phyloP scores from a whole-genome alignment of 1,140 invertebrate species.

The Cylas formicarius region DNA sequence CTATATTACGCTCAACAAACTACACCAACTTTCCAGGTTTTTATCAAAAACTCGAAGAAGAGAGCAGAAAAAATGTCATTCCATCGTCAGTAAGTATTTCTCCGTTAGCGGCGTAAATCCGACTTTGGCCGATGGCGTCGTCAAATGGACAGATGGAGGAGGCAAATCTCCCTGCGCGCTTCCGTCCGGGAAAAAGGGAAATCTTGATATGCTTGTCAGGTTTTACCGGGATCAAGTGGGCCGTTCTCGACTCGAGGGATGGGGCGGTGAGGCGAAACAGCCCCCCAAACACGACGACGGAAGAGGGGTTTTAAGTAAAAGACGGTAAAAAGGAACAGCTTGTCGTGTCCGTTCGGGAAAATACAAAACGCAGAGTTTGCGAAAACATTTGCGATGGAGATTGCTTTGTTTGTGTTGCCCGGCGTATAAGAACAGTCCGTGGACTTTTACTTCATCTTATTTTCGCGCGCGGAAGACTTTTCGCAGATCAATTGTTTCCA shows the following conservation, averaged over 20 bases:
- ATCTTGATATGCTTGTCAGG: constrained; percentile 34
- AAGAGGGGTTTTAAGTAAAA: no score
- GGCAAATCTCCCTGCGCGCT: constrained; percentile 9
- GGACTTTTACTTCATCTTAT: no score
- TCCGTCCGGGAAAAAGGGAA: constrained; percentile 11
- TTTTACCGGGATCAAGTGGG: constrained; percentile 33
- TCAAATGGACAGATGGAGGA: constrained; percentile 16
- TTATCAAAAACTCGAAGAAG: constrained; percentile 1
- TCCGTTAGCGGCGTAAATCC: constrained; percentile 18
- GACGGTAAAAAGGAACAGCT: constrained; percentile 7
- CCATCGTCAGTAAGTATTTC: no score
- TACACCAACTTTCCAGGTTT: no score
- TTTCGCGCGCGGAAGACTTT: no score
- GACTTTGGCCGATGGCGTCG: constrained; percentile 19
- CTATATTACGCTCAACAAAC: no score
- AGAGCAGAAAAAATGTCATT: constrained; percentile 1
- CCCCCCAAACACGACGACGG: no score
- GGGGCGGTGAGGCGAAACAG: not conserved
- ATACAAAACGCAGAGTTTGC: constrained; percentile 9
- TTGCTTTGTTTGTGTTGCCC: constrained; percentile 8
- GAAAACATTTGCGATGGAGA: not conserved
- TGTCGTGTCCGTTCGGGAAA: constrained; percentile 1
- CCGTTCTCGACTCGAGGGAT: not conserved
- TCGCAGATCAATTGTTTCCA: no score
- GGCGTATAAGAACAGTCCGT: not conserved